Base-by-base conservation (phyloP, 2,113 vertebrate genomes). In the Leucoraja erinaceus region DNA sequence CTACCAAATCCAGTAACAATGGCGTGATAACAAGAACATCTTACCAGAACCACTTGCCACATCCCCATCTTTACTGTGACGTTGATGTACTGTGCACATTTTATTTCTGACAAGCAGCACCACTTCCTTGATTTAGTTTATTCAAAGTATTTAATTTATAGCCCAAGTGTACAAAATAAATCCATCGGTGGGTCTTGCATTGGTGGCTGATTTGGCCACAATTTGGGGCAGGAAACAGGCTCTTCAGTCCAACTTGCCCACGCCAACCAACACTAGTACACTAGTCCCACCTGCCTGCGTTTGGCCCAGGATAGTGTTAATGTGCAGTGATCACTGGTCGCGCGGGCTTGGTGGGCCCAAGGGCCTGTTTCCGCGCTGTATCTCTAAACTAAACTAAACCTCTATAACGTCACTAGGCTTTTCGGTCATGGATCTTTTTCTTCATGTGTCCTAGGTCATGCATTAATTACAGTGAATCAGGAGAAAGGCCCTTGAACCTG, bases 11-110 rank as follows among this genome's bases (percentile, higher is more conserved):
- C 88, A 70, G 88, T 91, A 72, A 90, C 7, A 38, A 18, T 86
- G n/a, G 68, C 38, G 33, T 91, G 8, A 94, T 74, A 93, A 92
- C 94, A 94, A 94, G 93, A 38, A 94, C 94, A 94, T 94, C 93
- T 93, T 93, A 70, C 76, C 79, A 76, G 81, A 63, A 59, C 88
- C 2, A 0, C 77, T 0, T 25, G 6, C 33, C 93, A 91, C 68
- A 91, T 33, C 9, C 83, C 25, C 83, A 63, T 25, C 11, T 86
- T 63, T 16, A 31, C 4, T 63, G 68, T 91, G 68, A 88, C 90
- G 20, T 72, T 91, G 18, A 91, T 31, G 68, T 91, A 47, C 14
- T 38, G 70, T 54, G 31, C 20, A 74, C 28, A 33, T 3, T 70
- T 70, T 47, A 33, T 74, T 38, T 72, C 33, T 91, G 66, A 70